Base-by-base conservation (phyloP, 2,113 vertebrate species). In the Centropus bengalensis region DNA sequence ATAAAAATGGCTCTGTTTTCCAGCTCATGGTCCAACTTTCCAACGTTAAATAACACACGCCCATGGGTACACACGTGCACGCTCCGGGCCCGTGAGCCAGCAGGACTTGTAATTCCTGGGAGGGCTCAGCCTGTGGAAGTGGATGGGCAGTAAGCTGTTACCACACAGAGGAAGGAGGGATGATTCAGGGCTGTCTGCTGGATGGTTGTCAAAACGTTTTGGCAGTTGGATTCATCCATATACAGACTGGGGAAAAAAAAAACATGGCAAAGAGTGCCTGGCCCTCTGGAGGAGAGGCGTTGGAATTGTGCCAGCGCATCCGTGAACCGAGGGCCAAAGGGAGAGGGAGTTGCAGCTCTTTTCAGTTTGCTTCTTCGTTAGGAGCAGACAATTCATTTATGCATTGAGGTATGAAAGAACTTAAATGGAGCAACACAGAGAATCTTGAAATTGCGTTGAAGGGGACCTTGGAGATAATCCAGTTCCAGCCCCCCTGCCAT, bases 151-250 rank as follows among this genome's bases (percentile, higher is more conserved):
- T 66, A 36, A 84, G 74, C 40, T 80, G 63, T 82, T 68, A 26
- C 47, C 7, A 15, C 1, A 1, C 70, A 27, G 40, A 42, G 70
- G 58, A 59, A 76, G 63, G 75, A 82, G 91, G 64, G 15, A 49
- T 78, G 28, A 86, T 88, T 80, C 87, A 59, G 79, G 77, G 40
- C 84, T 2, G 45, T 14, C 81, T 85, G 84, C 78, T 87, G 91
- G 87, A 66, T 28, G 16, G 26, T 15, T 76, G 85, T 55, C 91
- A 62, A 77, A 74, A 42, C 15, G 51, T 79, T 69, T 30, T 49
- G 45, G 78, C 45, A 58, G 33, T 64, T 94, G 84, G 93, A 89
- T 85, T 96, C 92, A 93, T 80, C 32, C 51, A 0, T 8, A 8
- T 18, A 19, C 49, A 66, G 70, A 49, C 70, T 82, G 27, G 32